Percentiles rank a stretch among this genome's conserved stretches.
phyloP scores from a whole-genome alignment of 2,113 vertebrate genomes.

The Misgurnus anguillicaudatus region DNA sequence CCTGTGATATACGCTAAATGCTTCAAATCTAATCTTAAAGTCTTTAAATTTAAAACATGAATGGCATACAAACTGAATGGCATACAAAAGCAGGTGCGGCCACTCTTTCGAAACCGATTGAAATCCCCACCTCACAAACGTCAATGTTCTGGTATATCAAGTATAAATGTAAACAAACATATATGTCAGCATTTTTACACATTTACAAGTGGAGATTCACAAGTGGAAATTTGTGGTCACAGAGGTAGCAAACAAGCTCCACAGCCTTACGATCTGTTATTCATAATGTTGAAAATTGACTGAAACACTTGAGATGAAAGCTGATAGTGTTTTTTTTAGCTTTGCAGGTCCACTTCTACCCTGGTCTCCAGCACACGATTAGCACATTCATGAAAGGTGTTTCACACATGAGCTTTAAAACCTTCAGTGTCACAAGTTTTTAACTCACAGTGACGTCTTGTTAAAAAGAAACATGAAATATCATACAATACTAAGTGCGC shows the following conservation, averaged over 20 bases:
- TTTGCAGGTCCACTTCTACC: constrained; percentile 35
- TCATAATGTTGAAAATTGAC: constrained; percentile 37
- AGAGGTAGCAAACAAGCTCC: neutral
- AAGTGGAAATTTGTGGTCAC: neutral
- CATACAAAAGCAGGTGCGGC: too few species aligned
- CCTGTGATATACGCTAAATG: too few species aligned
- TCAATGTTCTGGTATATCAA: neutral
- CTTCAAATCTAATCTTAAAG: too few species aligned
- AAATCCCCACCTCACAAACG: too few species aligned
- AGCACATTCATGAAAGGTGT: constrained; percentile 55
- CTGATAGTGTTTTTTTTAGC: constrained; percentile 29
- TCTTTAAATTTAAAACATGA: too few species aligned
- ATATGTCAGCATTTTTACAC: too few species aligned
- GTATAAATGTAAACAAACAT: too few species aligned
- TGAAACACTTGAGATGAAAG: constrained; percentile 27
- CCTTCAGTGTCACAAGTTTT: constrained; percentile 1
- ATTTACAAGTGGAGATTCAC: neutral
- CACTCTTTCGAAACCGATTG: too few species aligned
- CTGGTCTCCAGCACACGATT: constrained; percentile 49
- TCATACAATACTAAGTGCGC: neutral
- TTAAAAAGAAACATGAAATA: constrained; percentile 16
- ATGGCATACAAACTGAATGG: too few species aligned
- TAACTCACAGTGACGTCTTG: constrained; percentile 7
- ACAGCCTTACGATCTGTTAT: constrained; percentile 26
- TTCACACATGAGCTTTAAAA: constrained; percentile 52